Evolutionary conservation across 2,888 invertebrate species (phyloP), one percentile per base, ranked within the genome.

Genomic region (Nebria salina): DNA sequence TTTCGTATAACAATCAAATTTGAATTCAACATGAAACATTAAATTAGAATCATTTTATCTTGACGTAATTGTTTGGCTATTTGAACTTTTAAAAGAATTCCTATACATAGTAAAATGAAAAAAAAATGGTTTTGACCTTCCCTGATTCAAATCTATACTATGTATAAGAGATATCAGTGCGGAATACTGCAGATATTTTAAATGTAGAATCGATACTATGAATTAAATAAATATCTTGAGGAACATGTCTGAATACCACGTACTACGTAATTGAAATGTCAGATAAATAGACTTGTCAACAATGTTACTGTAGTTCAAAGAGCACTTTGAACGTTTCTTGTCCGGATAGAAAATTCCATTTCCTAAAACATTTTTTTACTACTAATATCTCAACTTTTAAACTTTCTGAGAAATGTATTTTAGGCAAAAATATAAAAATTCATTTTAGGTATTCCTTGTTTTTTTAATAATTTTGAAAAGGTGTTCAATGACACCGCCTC

Each of bases 181-280:
- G 34, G 34, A 5, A 34, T 34, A 34, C 34, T 34, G 34, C 75
- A 68, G 74, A 42, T 42, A 25, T 54, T 79, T 34, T 68, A 79
- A 70, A 79, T 79, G 79, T 26, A 25, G 54, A 79, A 79, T 79
- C 79, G 54, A 79, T 79, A 54, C 43, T 7, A 11, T 79, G 79
- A 79, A 68, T 79, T 79, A 8, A 8, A 43, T 20, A 9, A 43
- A 6, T 43, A 43, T 43, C 9, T 43, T 20, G 20, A 20, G 20
- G 43, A 43, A 43, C 43, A 43, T 26, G 20, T n/a, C n/a, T 68
- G 68, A 9, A 68, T 7, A 15, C 20, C 20, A 20, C 20, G 66
- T 66, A 25, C n/a, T 54, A 34, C 26, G 25, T 26, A 70, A 70
- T 70, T 70, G 70, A 70, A 70, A 70, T 70, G 70, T 34, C 70